These are phyloP conservation scores for Hemithea aestivaria DNA, from an alignment of 2,888 invertebrate genomes.

Conservation along the genomic window DNA sequence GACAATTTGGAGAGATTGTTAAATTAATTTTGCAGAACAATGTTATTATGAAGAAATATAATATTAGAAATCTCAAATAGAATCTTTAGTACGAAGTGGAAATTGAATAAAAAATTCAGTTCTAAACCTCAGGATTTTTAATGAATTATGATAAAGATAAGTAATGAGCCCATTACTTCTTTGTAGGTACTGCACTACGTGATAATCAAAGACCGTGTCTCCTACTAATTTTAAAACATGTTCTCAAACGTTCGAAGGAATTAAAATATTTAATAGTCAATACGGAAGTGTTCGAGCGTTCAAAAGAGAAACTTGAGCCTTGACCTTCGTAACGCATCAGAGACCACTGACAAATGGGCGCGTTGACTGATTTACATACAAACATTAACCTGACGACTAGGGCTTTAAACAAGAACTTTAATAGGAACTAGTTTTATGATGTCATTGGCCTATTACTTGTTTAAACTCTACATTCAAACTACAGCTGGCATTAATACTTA, in stretches of 20 bases:
- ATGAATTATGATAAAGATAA: too few species aligned
- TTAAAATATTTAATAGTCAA: constrained; percentile 7
- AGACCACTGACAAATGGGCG: constrained; percentile 6
- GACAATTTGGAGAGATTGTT: not conserved
- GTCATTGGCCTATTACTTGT: not conserved
- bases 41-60: too few species aligned
- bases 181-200: too few species aligned
- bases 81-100: too few species aligned
- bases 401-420: not conserved
- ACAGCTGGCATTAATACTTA: too few species aligned
- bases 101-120: too few species aligned
- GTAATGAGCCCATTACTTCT: too few species aligned
- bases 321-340: constrained; percentile 18
- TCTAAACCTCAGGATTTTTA: too few species aligned
- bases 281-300: constrained; percentile 10
- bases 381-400: not conserved
- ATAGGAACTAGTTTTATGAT: not conserved
- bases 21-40: too few species aligned
- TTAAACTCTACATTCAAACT: too few species aligned
- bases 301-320: constrained; percentile 23
- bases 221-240: not conserved
- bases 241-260: too few species aligned
- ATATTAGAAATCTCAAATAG: too few species aligned
- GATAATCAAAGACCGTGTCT: not conserved
- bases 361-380: constrained; percentile 21